Base-by-base conservation (phyloP, 2,888 invertebrate genomes). In the Andrena trimmerana region DNA sequence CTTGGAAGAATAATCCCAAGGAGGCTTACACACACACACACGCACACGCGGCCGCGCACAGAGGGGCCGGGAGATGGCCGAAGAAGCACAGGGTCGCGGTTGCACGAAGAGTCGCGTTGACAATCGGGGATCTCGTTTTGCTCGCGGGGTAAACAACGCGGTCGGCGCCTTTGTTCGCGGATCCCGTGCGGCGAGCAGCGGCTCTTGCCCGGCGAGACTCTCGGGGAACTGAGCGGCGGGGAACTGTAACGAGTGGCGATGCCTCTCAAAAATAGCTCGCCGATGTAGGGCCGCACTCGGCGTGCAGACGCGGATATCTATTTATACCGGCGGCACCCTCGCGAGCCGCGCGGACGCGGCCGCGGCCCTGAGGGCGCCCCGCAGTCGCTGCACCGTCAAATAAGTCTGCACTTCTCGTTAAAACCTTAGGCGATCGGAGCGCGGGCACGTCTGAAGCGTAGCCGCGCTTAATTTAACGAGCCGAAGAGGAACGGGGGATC, bases 201-300 rank as follows among this genome's bases (percentile, higher is more conserved):
- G 82, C 81, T 78, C 71, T 73, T 65, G 84, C 81, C 76, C 84
- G 68, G 79, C 68, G 78, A 86, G 84, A 89, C 91, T 87, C 89
- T 81, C 88, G 82, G 87, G 42, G 81, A 86, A 91, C 90, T 89
- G 88, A 90, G 84, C 87, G 79, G 24, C 86, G 86, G 86, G 89
- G 90, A 87, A 89, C 88, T 90, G 90, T 91, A 90, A 91, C 89
- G 88, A 91, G 86, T 89, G 81, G 89, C 86, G 90, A 89, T 85
- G 90, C 83, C 86, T 68, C 82, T 87, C 87, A 81, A 89, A 88
- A 88, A 88, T 88, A 88, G 83, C 89, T 80, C 76, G 73, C 66
- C 81, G 76, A 85, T 78, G 83, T 92, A 93, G 93, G 93, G 92
- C 91, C 93, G 93, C 89, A 93, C 90, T 90, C 78, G 42, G 54